phyloP scores from a whole-genome alignment of 2,113 vertebrate species.

The Theristicus caerulescens region DNA sequence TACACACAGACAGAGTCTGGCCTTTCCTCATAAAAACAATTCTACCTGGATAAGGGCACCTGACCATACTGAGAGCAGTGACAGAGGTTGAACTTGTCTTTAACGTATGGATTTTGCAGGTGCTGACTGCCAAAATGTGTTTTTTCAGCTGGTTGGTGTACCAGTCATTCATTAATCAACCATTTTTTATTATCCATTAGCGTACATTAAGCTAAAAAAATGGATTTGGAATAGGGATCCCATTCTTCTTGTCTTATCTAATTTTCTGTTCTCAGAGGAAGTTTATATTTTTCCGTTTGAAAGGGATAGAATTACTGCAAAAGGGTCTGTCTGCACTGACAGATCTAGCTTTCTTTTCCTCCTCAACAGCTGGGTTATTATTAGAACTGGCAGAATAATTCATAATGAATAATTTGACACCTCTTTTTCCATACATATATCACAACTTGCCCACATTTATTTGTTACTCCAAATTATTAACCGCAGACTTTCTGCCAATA shows the following conservation, averaged over 20 bases:
- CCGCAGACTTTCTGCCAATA: slow-evolving; percentile 42
- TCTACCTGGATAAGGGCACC: neutral
- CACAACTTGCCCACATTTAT: slow-evolving; percentile 48
- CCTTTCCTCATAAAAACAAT: neutral
- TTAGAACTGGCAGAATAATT: slow-evolving; percentile 65
- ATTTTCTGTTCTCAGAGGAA: slow-evolving; percentile 65
- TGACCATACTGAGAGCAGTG: neutral
- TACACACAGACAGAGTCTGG: neutral
- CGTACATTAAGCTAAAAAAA: slow-evolving; percentile 57
- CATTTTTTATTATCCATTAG: slow-evolving; percentile 68
- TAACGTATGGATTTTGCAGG: slow-evolving; percentile 37
- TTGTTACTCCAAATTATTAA: slow-evolving; percentile 52
- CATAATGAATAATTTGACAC: slow-evolving; percentile 65
- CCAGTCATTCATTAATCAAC: slow-evolving; percentile 20
- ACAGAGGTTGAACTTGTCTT: slow-evolving; percentile 34
- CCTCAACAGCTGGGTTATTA: slow-evolving; percentile 49
- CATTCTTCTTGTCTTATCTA: slow-evolving; percentile 66
- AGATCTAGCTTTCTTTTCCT: slow-evolving; percentile 8
- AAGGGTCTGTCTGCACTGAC: slow-evolving; percentile 11
- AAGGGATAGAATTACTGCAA: slow-evolving; percentile 56
- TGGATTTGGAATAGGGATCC: slow-evolving; percentile 32
- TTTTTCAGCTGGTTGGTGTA: slow-evolving; percentile 46
- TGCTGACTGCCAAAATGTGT: slow-evolving; percentile 36
- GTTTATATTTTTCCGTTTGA: slow-evolving; percentile 44
- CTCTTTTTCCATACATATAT: slow-evolving; percentile 40